phyloP scores from a whole-genome alignment of 2,888 invertebrate species.

The Mechanitis mazaeus region DNA sequence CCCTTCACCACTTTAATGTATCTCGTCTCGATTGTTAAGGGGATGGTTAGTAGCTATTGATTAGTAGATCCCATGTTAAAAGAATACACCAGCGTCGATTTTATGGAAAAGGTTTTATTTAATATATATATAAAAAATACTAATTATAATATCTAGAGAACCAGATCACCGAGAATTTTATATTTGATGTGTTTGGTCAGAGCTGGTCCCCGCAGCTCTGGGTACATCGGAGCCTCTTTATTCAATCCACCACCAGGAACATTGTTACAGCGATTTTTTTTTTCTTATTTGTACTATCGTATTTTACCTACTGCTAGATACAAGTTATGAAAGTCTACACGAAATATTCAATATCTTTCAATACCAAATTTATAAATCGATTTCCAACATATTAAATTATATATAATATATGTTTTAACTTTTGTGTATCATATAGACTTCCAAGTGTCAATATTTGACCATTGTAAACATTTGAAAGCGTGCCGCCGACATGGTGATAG shows the following conservation, averaged over 20 bases:
- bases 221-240: conserved; percentile 33
- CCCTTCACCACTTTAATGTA: conserved; percentile 54
- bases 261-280: conserved; percentile 53
- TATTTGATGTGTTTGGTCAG: conserved; percentile 2
- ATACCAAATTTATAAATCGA: not conserved
- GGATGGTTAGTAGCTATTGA: conserved; percentile 64
- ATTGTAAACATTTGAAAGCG: conserved; percentile 78
- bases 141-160: conserved; percentile 59
- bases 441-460: conserved; percentile 53
- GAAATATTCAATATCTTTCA: conserved; percentile 26
- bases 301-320: conserved; percentile 43
- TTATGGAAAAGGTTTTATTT: conserved; percentile 75
- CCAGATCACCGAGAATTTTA: conserved; percentile 69
- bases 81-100: conserved; percentile 74
- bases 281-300: conserved; percentile 48
- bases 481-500: conserved; percentile 67
- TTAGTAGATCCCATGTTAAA: conserved; percentile 75
- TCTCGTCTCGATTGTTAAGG: conserved; percentile 36
- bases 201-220: not conserved
- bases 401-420: not conserved
- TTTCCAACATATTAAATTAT: not conserved
- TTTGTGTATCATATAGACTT: conserved; percentile 53
- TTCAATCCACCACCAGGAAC: conserved; percentile 57
- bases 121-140: conserved; percentile 68
- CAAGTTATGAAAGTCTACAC: conserved; percentile 53